phyloP scores from a whole-genome alignment of 2,888 invertebrate genomes.

The Epirrhoe tristata region DNA sequence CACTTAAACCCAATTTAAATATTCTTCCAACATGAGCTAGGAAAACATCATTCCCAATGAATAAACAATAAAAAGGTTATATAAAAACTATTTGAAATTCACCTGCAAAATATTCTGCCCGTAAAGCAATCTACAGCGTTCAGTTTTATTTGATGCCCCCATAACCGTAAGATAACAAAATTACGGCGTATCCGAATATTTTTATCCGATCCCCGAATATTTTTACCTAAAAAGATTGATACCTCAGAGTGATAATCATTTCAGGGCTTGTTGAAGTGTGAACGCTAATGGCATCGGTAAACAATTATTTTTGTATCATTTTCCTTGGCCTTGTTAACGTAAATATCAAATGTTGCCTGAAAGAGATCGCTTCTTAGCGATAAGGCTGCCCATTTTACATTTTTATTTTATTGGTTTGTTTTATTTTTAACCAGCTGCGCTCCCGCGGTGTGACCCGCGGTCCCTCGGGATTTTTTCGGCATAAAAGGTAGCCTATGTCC shows the following conservation, averaged over 20 bases:
- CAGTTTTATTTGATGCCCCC: constrained; percentile 43
- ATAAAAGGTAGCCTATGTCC: too few relatives aligned
- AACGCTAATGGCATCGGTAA: not conserved
- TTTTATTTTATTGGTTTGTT: too few relatives aligned
- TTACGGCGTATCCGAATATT: constrained; percentile 46
- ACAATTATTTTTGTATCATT: too few relatives aligned
- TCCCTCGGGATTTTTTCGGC: too few relatives aligned
- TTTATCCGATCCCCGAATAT: constrained; percentile 42
- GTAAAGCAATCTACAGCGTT: constrained; percentile 36
- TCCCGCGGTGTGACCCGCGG: too few relatives aligned
- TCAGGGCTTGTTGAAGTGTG: not conserved
- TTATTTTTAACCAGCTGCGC: too few relatives aligned
- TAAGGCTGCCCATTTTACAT: too few relatives aligned
- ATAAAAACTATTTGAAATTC: constrained; percentile 30
- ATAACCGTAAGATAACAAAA: constrained; percentile 45
- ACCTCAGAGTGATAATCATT: not conserved
- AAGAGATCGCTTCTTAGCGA: too few relatives aligned
- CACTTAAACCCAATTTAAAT: not conserved
- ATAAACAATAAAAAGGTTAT: constrained; percentile 16
- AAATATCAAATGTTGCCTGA: too few relatives aligned
- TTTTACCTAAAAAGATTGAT: constrained; percentile 36
- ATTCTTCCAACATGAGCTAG: not conserved
- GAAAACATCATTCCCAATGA: not conserved
- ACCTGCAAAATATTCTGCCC: constrained; percentile 31
- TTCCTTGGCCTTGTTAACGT: too few relatives aligned